Percentiles rank a stretch among this genome's conserved stretches.
phyloP scores from a whole-genome alignment of 2,113 vertebrate species.

The Nesoenas mayeri region DNA sequence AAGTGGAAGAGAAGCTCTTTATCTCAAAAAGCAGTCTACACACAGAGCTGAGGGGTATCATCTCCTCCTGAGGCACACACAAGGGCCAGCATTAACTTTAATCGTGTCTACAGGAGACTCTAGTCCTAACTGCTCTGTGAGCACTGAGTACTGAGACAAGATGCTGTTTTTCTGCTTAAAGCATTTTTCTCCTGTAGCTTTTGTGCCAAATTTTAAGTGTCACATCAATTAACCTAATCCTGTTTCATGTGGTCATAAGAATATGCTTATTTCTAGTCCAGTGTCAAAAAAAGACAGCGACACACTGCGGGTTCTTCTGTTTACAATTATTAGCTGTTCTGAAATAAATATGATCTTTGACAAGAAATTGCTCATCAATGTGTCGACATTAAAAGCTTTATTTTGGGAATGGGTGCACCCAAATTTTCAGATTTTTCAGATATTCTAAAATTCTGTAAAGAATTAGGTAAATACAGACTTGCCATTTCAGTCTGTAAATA shows the following conservation, averaged over 20 bases:
- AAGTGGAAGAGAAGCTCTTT: conserved; percentile 44
- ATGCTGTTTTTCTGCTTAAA: not conserved
- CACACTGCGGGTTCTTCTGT: not conserved
- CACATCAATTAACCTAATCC: conserved; percentile 12
- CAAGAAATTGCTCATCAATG: not conserved
- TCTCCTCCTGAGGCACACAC: conserved; percentile 26
- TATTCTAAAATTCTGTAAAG: not conserved
- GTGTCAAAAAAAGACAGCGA: not conserved
- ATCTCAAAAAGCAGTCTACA: conserved; percentile 20
- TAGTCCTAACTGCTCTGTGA: not conserved
- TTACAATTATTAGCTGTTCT: not conserved
- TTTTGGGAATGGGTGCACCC: not conserved
- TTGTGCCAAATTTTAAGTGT: not conserved
- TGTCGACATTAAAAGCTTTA: not conserved
- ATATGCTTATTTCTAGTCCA: not conserved
- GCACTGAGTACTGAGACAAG: not conserved
- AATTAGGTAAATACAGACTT: not conserved
- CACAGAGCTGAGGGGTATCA: conserved; percentile 1
- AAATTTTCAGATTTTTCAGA: not conserved
- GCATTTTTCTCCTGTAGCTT: not conserved
- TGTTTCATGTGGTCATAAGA: not conserved
- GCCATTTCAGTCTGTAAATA: not conserved
- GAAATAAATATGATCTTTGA: not conserved
- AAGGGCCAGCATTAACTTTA: not conserved
- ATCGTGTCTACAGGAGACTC: not conserved